Base-by-base conservation (phyloP, 2,888 invertebrate genomes). In the Ethmia dodecea region DNA sequence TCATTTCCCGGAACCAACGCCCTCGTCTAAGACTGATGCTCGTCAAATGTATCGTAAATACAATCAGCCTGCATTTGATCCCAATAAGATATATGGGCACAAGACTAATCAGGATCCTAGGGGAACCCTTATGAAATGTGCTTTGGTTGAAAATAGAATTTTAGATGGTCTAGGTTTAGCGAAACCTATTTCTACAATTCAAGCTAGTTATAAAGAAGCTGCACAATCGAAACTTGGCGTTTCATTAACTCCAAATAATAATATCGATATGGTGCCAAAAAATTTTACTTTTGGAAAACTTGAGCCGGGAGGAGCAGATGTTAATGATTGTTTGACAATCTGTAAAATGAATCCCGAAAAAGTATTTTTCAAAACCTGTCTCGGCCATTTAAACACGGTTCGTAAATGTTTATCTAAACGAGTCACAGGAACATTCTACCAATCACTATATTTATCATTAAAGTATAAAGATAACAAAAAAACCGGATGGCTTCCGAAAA, bases 251-350 rank as follows among this genome's bases (percentile, higher is more conserved):
- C 84, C 86, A 44, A 72, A 77, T 47, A 45, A 78, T 10, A 86
- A 80, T 43, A 71, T 75, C 9, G 48, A 56, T 4, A 48, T 49
- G 28, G 74, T 87, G 0, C 78, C 81, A 3, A 42, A 65, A 43
- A 77, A 70, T 0, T 66, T 62, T 43, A 43, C 66, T 8, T 88
- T 83, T 56, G 88, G 88, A 1, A 67, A 56, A 40, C 47, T 59
- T 70, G 67, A 3, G 45, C 66, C 22, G 54, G 65, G 1, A 14
- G n/a, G 8, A 74, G 62, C 26, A 64, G 63, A 9, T 45, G 55
- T 13, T 77, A 79, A 34, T 60, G 80, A 29, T 29, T 74, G 5
- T 43, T 48, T 2, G 42, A 37, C 15, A 42, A 37, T 33, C 4
- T 64, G 60, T 35, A 40, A 52, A 13, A 31, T 61, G 0, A 66